These are phyloP conservation scores for Aphaenogaster ashmeadi DNA, from an alignment of 1,140 invertebrate species.

Conservation along the genomic window DNA sequence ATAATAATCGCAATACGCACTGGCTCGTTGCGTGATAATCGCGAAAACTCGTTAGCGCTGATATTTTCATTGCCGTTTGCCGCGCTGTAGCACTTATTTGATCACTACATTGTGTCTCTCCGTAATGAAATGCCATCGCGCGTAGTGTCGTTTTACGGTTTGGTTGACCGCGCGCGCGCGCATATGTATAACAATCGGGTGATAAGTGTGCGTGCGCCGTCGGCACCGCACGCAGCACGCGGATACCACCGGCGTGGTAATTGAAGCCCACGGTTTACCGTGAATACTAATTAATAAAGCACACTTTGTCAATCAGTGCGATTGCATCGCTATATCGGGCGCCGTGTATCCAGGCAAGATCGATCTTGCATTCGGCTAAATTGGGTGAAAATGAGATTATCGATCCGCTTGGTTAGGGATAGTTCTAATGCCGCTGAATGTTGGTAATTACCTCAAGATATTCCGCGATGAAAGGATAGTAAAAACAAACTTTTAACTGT, in stretches of 20 bases:
- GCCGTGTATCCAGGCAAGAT: conserved; percentile 19
- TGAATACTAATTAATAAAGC: conserved; percentile 68
- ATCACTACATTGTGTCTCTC: conserved; percentile 5
- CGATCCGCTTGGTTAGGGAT: background rate
- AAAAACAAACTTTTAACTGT: no score
- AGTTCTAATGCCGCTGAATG: background rate
- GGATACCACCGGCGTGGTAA: conserved; percentile 55
- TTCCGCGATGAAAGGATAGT: background rate
- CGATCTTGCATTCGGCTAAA: conserved; percentile 46
- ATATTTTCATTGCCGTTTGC: conserved; percentile 38
- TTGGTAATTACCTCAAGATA: background rate
- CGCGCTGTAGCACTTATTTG: background rate
- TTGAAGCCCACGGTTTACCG: conserved; percentile 65
- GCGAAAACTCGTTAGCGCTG: conserved; percentile 32
- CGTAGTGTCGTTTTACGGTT: conserved; percentile 28
- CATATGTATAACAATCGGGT: conserved; percentile 4
- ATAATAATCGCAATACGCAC: conserved; percentile 18
- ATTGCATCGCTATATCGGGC: conserved; percentile 45
- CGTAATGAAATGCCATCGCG: conserved; percentile 1
- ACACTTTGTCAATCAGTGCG: conserved; percentile 46
- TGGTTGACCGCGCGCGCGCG: background rate
- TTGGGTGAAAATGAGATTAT: conserved; percentile 49
- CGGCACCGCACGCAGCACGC: conserved; percentile 31
- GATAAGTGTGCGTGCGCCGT: background rate
- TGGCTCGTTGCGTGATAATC: conserved; percentile 11